phyloP scores from a whole-genome alignment of 2,797 vertebrate genomes.

The Decapterus maruadsi region DNA sequence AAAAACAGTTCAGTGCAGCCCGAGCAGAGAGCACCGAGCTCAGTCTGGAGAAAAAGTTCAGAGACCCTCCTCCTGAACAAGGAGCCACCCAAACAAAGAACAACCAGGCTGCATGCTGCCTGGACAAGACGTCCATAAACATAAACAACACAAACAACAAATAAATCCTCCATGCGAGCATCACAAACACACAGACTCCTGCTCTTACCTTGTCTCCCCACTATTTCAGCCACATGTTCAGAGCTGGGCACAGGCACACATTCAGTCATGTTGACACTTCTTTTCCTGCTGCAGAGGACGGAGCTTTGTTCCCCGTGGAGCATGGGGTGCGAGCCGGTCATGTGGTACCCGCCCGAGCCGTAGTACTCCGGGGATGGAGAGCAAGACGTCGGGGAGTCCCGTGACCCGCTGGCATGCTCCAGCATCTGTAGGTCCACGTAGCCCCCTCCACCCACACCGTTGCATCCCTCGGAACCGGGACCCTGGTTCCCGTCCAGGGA shows the following conservation, averaged over 20 bases:
- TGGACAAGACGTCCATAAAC: conserved; percentile 23
- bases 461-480: conserved; percentile 80
- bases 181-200: not conserved
- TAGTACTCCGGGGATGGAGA: conserved; percentile 90
- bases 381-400: conserved; percentile 85
- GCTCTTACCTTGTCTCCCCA: conserved; percentile 89
- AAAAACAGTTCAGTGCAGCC: not conserved
- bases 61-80: conserved; percentile 41
- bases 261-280: conserved; percentile 92
- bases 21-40: not conserved
- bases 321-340: conserved; percentile 86
- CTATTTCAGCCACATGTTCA: conserved; percentile 92
- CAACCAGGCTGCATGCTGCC: conserved; percentile 51
- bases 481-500: conserved; percentile 76
- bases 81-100: conserved; percentile 84
- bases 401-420: conserved; percentile 83
- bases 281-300: conserved; percentile 88
- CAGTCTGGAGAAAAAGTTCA: conserved; percentile 63
- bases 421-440: conserved; percentile 87
- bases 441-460: conserved; percentile 79
- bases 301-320: conserved; percentile 89
- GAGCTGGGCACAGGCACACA: conserved; percentile 92
- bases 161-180: not conserved
- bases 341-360: conserved; percentile 87
- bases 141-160: conserved; percentile 41